Evolutionary conservation across 2,888 invertebrate species (phyloP).

Genomic region (Vesta saturnalis): DNA sequence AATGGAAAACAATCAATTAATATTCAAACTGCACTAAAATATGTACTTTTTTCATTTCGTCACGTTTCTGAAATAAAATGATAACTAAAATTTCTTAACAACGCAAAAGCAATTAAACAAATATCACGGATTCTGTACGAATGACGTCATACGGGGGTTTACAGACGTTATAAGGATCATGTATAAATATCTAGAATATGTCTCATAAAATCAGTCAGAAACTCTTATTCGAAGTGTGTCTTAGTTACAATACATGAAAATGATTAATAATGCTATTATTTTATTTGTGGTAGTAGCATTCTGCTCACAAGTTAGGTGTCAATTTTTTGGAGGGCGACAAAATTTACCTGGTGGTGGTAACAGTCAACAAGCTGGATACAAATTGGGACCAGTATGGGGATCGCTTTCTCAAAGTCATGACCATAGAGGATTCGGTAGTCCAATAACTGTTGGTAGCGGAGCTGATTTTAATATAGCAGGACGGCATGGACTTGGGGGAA

Average conservation of each 20-base stretch:
- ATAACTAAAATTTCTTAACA: too few species aligned
- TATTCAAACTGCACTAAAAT: too few species aligned
- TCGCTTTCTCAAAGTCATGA: conserved; percentile 26
- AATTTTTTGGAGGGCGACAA: conserved; percentile 27
- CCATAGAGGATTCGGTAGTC: conserved; percentile 15
- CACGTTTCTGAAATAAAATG: too few species aligned
- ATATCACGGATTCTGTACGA: too few species aligned
- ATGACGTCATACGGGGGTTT: too few species aligned
- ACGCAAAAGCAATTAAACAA: too few species aligned
- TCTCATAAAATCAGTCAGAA: neutral
- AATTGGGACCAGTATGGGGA: conserved; percentile 34
- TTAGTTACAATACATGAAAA: neutral
- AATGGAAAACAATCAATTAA: too few species aligned
- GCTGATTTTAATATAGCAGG: neutral
- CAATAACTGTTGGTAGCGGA: conserved; percentile 17
- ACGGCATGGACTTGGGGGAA: conserved; percentile 14
- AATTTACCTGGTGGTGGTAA: conserved; percentile 18
- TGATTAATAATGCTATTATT: neutral
- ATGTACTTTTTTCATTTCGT: too few species aligned
- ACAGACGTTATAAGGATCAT: too few species aligned
- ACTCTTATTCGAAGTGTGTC: neutral
- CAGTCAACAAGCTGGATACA: conserved; percentile 19
- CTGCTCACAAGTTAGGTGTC: neutral
- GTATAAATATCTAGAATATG: too few species aligned
- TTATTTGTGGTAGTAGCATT: neutral